phyloP scores from a whole-genome alignment of 2,888 invertebrate species.

The Andrena haemorrhoa region DNA sequence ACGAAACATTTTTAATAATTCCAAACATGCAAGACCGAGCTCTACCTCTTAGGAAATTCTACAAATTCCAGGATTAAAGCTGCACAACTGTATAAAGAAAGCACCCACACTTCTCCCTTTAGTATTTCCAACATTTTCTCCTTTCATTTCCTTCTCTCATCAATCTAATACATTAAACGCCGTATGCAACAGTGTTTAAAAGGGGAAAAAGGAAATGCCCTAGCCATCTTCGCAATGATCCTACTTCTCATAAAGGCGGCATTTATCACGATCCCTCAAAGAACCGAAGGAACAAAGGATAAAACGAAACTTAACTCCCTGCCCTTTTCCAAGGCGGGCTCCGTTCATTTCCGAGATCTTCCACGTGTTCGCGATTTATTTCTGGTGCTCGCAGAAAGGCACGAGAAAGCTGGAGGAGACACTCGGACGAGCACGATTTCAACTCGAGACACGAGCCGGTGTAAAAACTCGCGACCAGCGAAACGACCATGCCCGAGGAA shows the following conservation, averaged over 20 bases:
- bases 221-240: not conserved
- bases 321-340: not conserved
- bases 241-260: no score
- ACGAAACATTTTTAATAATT: not conserved
- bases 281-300: not conserved
- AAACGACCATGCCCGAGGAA: conserved; percentile 10
- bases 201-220: not conserved
- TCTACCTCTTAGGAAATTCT: not conserved
- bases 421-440: conserved; percentile 8
- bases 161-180: no score
- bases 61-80: not conserved
- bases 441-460: not conserved
- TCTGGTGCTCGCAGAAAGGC: not conserved
- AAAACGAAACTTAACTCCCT: not conserved
- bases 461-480: conserved; percentile 7
- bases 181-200: not conserved
- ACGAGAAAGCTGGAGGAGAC: not conserved
- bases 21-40: not conserved
- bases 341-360: conserved; percentile 10
- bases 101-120: no score
- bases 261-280: conserved; percentile 1
- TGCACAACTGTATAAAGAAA: no score
- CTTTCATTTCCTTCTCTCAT: no score
- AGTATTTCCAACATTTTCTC: no score
- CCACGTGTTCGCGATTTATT: conserved; percentile 2